These are phyloP conservation scores for Thomomys bottae DNA, from an alignment of 2,113 vertebrate genomes.

Conservation along the genomic window DNA sequence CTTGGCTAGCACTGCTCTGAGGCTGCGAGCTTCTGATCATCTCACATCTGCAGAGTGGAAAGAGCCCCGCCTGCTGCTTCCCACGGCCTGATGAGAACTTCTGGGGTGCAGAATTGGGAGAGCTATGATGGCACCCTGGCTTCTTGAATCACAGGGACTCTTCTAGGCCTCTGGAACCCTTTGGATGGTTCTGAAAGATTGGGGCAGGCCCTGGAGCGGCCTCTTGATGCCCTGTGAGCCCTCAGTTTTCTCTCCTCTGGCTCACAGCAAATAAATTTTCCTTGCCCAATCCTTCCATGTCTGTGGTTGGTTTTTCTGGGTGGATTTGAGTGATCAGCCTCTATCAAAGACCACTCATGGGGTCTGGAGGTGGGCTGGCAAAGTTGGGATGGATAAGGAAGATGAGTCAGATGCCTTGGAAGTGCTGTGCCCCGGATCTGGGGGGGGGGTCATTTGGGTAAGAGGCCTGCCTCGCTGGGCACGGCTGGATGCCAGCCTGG, in stretches of 20 bases:
- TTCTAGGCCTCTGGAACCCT: not conserved
- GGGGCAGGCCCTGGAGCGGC: not conserved
- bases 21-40: not conserved
- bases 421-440: not conserved
- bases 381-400: not conserved
- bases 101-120: not conserved
- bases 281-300: not conserved
- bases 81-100: not conserved
- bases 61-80: not conserved
- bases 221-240: not conserved
- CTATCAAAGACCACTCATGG: not conserved
- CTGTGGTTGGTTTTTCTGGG: conserved; percentile 23
- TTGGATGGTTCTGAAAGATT: not conserved
- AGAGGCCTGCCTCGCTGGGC: not conserved
- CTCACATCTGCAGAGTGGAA: no score
- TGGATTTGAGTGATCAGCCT: not conserved
- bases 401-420: not conserved
- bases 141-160: not conserved
- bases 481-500: no score
- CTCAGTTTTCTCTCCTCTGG: not conserved
- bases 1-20: not conserved
- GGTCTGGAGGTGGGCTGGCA: not conserved
- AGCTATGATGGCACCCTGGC: not conserved
- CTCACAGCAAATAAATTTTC: conserved; percentile 34
- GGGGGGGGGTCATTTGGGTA: not conserved